phyloP scores from a whole-genome alignment of 2,888 invertebrate genomes.

The Brachypterus glaber region DNA sequence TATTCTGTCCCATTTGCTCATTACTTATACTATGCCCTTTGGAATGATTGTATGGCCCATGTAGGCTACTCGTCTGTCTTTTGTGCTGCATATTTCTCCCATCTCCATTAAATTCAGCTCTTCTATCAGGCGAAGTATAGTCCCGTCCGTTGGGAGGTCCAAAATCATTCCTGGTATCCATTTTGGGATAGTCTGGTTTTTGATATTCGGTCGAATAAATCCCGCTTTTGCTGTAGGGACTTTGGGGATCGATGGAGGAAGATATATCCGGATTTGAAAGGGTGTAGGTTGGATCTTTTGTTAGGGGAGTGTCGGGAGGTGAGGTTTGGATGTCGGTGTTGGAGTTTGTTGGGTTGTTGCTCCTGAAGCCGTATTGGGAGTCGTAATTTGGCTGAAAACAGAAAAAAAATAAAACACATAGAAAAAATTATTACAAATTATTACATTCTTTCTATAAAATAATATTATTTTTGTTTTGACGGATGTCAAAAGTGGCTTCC shows the following conservation, averaged over 20 bases:
- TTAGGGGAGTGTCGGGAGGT: slow-evolving; percentile 24
- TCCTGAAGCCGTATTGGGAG: slow-evolving; percentile 36
- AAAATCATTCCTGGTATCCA: slow-evolving; percentile 23
- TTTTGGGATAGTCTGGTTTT: slow-evolving; percentile 17
- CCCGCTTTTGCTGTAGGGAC: slow-evolving; percentile 27
- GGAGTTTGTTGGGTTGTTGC: slow-evolving; percentile 20
- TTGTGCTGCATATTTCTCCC: slow-evolving; percentile 33
- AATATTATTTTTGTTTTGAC: too few species aligned
- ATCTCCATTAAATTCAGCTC: slow-evolving; percentile 25
- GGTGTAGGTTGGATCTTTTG: slow-evolving; percentile 34
- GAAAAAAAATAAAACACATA: slow-evolving; percentile 3
- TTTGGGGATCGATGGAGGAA: slow-evolving; percentile 27
- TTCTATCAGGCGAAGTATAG: slow-evolving; percentile 22
- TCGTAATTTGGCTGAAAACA: slow-evolving; percentile 37
- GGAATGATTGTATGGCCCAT: slow-evolving; percentile 33
- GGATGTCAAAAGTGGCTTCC: too few species aligned
- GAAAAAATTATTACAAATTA: too few species aligned
- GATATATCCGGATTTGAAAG: slow-evolving; percentile 35
- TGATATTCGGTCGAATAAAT: slow-evolving; percentile 15
- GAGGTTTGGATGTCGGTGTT: slow-evolving; percentile 22
- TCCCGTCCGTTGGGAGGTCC: slow-evolving; percentile 12
- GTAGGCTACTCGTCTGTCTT: slow-evolving; percentile 37
- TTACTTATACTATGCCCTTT: slow-evolving; percentile 34
- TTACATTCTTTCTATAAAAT: too few species aligned
- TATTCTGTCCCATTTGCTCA: slow-evolving; percentile 27